Base-by-base conservation (phyloP, 2,113 vertebrate species). In the Atlantisia rogersi region DNA sequence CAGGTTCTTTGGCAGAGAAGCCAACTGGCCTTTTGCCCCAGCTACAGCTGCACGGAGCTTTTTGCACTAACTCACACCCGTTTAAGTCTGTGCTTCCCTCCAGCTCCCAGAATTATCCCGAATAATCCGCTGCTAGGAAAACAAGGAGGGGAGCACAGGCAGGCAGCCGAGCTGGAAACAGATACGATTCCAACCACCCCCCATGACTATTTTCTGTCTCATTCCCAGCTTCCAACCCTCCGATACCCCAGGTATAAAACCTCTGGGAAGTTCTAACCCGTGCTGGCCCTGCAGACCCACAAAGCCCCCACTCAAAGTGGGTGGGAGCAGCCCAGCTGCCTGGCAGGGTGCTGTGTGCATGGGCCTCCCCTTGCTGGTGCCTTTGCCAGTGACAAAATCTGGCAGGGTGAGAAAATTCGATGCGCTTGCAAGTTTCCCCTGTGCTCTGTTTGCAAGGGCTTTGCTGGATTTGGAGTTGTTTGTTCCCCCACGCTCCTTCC, bases 311-410 rank as follows among this genome's bases (percentile, higher is more conserved):
- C 31, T 46, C n/a, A 18, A 46, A 32, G 58, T 5, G 15, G 0
- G 60, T 50, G 65, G 70, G 62, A 91, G 56, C 70, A 78, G 4
- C 32, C 31, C 46, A 1, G 1, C 68, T 15, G 46, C 87, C 87
- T 91, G 89, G 87, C 88, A 78, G 79, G 79, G n/a, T 1, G 0
- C 62, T 37, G 53, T 2, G 4, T n/a, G 52, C 78, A 18, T 64
- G 86, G 82, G 80, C 82, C 86, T 94, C 92, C 80, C 70, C 52
- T 81, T 50, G 1, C 5, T 3, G 74, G 48, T 0, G 63, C 71
- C 59, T 83, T 86, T 97, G 94, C 95, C 96, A 96, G 77, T 79
- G 93, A 95, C 84, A 95, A 89, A 87, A 88, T 68, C 95, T 96
- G 96, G 94, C 94, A 96, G 73, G 37, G 85, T 4, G 3, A 92